These are phyloP conservation scores for Cichlasoma orientale DNA, from an alignment of 2,797 vertebrate genomes.

Conservation along the genomic window DNA sequence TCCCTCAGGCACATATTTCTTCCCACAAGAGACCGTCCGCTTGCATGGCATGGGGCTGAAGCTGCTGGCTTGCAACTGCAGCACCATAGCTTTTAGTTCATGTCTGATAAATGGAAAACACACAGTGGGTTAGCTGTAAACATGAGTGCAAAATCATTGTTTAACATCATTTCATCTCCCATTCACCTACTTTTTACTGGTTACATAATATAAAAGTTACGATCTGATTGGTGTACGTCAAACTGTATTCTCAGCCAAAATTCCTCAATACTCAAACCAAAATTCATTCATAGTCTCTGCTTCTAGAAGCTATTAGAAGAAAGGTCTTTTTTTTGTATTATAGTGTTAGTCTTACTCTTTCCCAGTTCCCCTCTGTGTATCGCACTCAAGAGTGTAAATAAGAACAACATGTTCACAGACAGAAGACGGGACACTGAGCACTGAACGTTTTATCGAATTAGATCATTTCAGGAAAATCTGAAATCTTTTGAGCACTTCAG, in stretches of 20 bases:
- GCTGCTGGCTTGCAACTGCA: constrained; percentile 40
- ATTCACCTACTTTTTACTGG: constrained; percentile 7
- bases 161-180: not conserved
- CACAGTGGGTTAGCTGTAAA: constrained; percentile 1
- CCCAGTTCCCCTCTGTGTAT: not conserved
- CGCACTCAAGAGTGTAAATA: not conserved
- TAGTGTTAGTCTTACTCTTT: not conserved
- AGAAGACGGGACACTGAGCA: not conserved
- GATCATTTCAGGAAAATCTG: not conserved
- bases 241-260: constrained; percentile 4
- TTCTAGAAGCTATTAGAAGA: not conserved
- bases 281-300: not conserved
- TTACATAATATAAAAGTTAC: constrained; percentile 22
- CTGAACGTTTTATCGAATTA: not conserved
- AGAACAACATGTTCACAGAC: not conserved
- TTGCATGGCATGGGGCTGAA: constrained; percentile 61
- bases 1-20: constrained; percentile 77
- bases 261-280: constrained; percentile 1
- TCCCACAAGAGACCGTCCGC: constrained; percentile 70
- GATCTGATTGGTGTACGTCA: constrained; percentile 20
- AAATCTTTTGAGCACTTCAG: not conserved
- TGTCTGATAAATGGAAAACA: constrained; percentile 19
- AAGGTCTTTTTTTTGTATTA: not conserved
- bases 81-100: constrained; percentile 26
- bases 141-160: not conserved